phyloP scores from a whole-genome alignment of 1,140 invertebrate species.

The Rhopalosiphum maidis region DNA sequence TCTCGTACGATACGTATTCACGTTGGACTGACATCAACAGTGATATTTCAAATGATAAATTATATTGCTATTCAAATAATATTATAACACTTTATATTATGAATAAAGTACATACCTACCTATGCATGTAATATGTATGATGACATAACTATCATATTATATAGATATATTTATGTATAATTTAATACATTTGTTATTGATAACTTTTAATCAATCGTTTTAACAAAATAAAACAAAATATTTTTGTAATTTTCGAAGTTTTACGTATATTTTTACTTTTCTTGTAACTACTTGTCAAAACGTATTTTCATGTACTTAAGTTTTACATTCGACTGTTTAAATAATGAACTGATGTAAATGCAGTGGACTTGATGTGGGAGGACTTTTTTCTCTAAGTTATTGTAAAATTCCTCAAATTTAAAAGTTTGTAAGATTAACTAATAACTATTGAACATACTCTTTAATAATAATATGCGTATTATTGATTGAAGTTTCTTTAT shows the following conservation, averaged over 20 bases:
- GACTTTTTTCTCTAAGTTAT: neutral
- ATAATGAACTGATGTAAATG: too few relatives aligned
- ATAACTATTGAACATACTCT: neutral
- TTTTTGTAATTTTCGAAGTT: neutral
- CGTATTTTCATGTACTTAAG: too few relatives aligned
- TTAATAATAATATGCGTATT: neutral
- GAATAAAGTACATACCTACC: neutral
- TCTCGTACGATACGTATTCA: neutral
- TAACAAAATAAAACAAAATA: neutral
- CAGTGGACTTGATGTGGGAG: too few relatives aligned
- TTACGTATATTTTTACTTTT: too few relatives aligned
- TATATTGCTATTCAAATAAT: neutral
- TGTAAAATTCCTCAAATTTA: neutral
- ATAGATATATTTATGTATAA: neutral
- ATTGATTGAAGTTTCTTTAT: neutral
- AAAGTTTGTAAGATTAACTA: neutral
- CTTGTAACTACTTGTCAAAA: too few relatives aligned
- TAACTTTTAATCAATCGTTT: neutral
- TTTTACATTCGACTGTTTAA: too few relatives aligned
- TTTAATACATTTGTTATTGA: neutral
- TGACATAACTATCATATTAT: neutral
- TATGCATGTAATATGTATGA: neutral
- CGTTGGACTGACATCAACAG: neutral
- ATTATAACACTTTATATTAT: neutral
- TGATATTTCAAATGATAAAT: conserved; percentile 14